Conservation (phyloP, 2,797 vertebrate species). For the Scyliorhinus canicula region DNA sequence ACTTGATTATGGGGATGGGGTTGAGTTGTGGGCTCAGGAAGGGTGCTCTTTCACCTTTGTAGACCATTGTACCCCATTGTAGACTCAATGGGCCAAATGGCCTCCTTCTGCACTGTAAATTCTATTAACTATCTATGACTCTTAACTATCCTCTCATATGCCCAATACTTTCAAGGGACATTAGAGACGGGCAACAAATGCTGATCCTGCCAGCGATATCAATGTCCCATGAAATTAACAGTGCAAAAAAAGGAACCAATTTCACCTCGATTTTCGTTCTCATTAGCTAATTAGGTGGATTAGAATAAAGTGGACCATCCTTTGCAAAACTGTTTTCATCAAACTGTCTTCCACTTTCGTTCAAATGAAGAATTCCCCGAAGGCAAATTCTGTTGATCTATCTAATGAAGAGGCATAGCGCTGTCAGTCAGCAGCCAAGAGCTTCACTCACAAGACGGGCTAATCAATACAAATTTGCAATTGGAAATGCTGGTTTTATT, state of each 20-base stretch:
- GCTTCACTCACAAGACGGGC: background rate
- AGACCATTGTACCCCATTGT: no score
- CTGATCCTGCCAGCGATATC: no score
- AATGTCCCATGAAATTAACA: no score
- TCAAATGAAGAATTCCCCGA: background rate
- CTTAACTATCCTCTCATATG: no score
- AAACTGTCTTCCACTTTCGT: background rate
- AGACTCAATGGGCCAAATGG: no score
- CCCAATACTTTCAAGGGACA: no score
- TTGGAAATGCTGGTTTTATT: background rate
- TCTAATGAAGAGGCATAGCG: background rate
- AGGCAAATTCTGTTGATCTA: background rate
- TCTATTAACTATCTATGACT: no score
- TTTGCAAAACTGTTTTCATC: background rate
- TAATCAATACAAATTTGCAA: conserved; percentile 14
- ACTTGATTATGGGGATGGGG: no score
- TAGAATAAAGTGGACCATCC: background rate
- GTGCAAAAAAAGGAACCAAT: background rate
- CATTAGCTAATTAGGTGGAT: background rate
- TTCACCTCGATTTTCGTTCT: background rate
- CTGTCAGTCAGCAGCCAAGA: background rate
- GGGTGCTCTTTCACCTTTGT: no score
- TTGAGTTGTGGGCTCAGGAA: no score
- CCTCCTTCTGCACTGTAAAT: no score
- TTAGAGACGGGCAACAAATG: no score